Evolutionary conservation across 1,140 invertebrate species (phyloP).

Genomic region (Rhopalosiphum maidis): DNA sequence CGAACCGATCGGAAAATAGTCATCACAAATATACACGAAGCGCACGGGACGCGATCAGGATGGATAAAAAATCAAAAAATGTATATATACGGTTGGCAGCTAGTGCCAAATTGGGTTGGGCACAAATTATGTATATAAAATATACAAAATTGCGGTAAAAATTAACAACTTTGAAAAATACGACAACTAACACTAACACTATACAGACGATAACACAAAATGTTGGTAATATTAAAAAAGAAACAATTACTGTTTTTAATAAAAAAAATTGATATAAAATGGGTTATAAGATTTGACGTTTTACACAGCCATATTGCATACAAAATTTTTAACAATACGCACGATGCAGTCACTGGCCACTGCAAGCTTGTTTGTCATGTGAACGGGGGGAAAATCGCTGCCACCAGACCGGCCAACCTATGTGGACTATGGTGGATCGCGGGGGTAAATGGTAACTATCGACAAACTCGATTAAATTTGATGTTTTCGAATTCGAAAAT

Average conservation of each 20-base stretch:
- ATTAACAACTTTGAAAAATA: not conserved
- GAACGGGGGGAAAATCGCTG: slow-evolving; percentile 46
- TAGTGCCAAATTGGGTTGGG: slow-evolving; percentile 54
- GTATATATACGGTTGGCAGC: slow-evolving; percentile 19
- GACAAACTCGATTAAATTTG: not conserved
- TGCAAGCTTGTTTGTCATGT: slow-evolving; percentile 56
- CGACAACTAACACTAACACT: slow-evolving; percentile 43
- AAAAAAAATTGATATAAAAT: slow-evolving; percentile 53
- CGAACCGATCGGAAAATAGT: slow-evolving; percentile 42
- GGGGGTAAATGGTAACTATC: not conserved
- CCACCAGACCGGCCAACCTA: slow-evolving; percentile 45
- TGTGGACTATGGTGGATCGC: not conserved
- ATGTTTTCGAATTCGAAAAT: not conserved
- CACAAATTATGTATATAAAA: slow-evolving; percentile 56
- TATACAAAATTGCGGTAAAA: slow-evolving; percentile 38
- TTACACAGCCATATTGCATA: slow-evolving; percentile 56
- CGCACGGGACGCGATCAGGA: slow-evolving; percentile 33
- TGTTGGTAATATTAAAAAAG: slow-evolving; percentile 44
- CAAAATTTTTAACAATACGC: slow-evolving; percentile 55
- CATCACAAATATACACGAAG: not conserved
- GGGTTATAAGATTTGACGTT: slow-evolving; percentile 51
- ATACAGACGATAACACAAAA: slow-evolving; percentile 45
- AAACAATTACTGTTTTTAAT: slow-evolving; percentile 36
- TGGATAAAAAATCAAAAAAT: slow-evolving; percentile 48
- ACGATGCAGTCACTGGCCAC: slow-evolving; percentile 55